Conservation (phyloP, 1,140 invertebrate genomes). For the Anagrus nilaparvatae region DNA sequence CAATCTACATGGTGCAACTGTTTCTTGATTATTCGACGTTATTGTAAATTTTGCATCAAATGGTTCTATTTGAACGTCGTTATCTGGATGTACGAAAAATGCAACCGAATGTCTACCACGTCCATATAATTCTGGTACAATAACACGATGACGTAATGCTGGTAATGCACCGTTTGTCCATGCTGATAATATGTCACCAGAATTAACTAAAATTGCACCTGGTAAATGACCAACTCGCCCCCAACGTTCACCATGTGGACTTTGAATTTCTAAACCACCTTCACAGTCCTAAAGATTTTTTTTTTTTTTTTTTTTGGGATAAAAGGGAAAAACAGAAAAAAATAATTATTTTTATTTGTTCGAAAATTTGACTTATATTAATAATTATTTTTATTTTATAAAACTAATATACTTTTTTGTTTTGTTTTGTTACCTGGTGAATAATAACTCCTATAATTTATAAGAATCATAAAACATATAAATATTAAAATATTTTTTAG, state of each 20-base stretch:
- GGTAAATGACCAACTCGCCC: constrained; percentile 64
- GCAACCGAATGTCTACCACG: constrained; percentile 60
- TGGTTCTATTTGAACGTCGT: constrained; percentile 45
- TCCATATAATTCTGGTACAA: constrained; percentile 54
- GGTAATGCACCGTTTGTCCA: constrained; percentile 64
- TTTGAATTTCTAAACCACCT: constrained; percentile 52
- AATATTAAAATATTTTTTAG: too few relatives aligned
- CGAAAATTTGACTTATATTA: too few relatives aligned
- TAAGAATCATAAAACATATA: too few relatives aligned
- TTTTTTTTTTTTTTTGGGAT: too few relatives aligned
- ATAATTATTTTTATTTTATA: too few relatives aligned
- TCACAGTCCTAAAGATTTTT: constrained; percentile 49
- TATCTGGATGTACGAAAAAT: constrained; percentile 68
- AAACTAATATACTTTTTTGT: too few relatives aligned
- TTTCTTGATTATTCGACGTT: too few relatives aligned
- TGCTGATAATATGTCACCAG: constrained; percentile 63
- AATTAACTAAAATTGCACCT: constrained; percentile 66
- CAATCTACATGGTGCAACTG: constrained; percentile 32
- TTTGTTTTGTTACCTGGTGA: too few relatives aligned
- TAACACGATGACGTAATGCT: constrained; percentile 63
- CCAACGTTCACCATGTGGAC: constrained; percentile 57
- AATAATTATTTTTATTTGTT: too few relatives aligned
- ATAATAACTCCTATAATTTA: too few relatives aligned
- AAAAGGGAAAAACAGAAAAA: too few relatives aligned
- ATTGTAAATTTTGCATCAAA: too few relatives aligned